Evolutionary conservation across 2,797 vertebrate genomes (phyloP).

Genomic region (Enteromius trimaculatus): DNA sequence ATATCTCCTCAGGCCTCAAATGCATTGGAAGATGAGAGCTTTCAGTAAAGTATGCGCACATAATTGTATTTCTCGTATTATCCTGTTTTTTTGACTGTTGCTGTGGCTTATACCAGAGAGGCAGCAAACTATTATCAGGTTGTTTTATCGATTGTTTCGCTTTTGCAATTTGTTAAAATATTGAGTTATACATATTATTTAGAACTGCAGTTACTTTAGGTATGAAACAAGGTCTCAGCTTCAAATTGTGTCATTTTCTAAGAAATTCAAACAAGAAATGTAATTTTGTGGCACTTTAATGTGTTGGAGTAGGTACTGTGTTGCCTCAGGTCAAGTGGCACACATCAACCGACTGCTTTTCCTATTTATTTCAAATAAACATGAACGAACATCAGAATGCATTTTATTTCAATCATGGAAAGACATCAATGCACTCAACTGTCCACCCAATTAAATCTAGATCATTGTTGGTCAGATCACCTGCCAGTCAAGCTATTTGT

Average conservation of each 20-base stretch:
- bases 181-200: neutral
- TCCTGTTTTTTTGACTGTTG: conserved; percentile 1
- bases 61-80: conserved; percentile 16
- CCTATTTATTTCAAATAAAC: neutral
- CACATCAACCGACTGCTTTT: neutral
- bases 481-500: neutral
- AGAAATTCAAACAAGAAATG: neutral
- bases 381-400: neutral
- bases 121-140: neutral
- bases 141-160: neutral
- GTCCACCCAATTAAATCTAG: neutral
- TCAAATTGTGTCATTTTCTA: neutral
- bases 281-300: neutral
- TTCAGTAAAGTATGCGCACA: conserved; percentile 6
- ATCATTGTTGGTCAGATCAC: neutral
- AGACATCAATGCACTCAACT: neutral
- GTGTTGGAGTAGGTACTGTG: neutral
- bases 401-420: neutral
- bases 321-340: neutral
- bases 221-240: neutral
- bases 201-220: neutral
- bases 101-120: neutral
- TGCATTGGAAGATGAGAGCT: neutral
- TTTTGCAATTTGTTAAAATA: neutral
- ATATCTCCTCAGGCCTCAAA: conserved; percentile 27